phyloP scores from a whole-genome alignment of 2,797 vertebrate genomes.

The Sebastes matsubarae region DNA sequence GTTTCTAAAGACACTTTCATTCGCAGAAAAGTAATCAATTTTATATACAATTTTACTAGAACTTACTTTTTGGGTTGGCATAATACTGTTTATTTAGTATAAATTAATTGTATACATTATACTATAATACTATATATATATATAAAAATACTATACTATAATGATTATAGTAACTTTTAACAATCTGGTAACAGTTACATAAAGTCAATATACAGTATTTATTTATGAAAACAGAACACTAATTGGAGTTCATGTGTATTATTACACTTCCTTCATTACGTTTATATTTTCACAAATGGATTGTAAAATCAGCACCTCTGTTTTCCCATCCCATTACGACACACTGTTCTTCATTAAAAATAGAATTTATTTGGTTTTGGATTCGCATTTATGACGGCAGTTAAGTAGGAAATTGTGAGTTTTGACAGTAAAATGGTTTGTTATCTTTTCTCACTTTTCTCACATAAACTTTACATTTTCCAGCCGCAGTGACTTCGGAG shows the following conservation, averaged over 20 bases:
- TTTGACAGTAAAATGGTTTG: conserved; percentile 32
- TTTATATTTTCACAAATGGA: conserved; percentile 21
- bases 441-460: conserved; percentile 41
- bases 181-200: not conserved
- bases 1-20: not conserved
- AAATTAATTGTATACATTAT: not conserved
- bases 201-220: not conserved
- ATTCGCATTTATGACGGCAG: conserved; percentile 9
- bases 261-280: not conserved
- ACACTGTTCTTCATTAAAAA: conserved; percentile 2
- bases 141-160: too few species aligned
- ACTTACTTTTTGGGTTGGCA: not conserved
- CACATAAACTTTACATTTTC: conserved; percentile 15
- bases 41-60: not conserved
- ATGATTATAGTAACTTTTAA: not conserved
- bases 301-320: conserved; percentile 14
- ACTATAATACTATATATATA: too few species aligned
- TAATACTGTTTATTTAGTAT: not conserved
- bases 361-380: conserved; percentile 14
- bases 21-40: not conserved
- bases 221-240: not conserved
- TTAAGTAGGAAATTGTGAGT: conserved; percentile 16
- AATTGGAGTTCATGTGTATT: not conserved
- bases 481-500: not conserved
- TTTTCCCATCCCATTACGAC: conserved; percentile 6